These are phyloP conservation scores for Alca torda DNA, from an alignment of 2,797 vertebrate species.

Conservation along the genomic window DNA sequence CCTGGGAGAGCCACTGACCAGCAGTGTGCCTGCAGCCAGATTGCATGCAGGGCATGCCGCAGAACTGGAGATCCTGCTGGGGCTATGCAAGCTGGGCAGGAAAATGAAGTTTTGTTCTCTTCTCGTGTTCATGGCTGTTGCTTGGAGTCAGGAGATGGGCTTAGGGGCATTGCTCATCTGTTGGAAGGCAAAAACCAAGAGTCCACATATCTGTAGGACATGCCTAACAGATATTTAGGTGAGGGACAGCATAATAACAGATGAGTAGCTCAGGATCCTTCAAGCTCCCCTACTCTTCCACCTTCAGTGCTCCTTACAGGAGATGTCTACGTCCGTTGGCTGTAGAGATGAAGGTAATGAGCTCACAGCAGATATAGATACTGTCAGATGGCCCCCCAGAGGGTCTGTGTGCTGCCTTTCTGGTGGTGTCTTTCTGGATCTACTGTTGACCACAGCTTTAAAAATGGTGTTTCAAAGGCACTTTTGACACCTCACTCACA, in stretches of 20 bases:
- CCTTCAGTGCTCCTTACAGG: not conserved
- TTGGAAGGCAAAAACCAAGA: not conserved
- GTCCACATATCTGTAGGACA: not conserved
- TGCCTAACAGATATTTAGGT: not conserved
- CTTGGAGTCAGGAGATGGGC: not conserved
- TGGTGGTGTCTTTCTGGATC: not conserved
- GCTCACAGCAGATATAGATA: not conserved
- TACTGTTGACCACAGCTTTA: not conserved
- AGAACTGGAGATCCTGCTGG: not conserved
- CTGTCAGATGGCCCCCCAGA: not conserved
- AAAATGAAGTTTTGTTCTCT: not conserved
- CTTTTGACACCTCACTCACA: not conserved
- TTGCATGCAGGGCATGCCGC: accelerated
- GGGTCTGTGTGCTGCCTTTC: not conserved
- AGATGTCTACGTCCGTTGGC: accelerated
- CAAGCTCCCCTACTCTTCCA: not conserved
- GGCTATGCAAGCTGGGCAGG: accelerated
- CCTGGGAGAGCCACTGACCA: not conserved
- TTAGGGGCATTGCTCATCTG: not conserved
- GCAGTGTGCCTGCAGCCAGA: not conserved
- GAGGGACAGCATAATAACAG: not conserved
- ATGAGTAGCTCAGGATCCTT: not conserved
- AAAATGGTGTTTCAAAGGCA: not conserved
- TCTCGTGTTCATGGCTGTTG: not conserved
- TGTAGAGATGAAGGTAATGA: not conserved